Conservation (phyloP, 2,888 invertebrate genomes). For the Catocala sponsa region DNA sequence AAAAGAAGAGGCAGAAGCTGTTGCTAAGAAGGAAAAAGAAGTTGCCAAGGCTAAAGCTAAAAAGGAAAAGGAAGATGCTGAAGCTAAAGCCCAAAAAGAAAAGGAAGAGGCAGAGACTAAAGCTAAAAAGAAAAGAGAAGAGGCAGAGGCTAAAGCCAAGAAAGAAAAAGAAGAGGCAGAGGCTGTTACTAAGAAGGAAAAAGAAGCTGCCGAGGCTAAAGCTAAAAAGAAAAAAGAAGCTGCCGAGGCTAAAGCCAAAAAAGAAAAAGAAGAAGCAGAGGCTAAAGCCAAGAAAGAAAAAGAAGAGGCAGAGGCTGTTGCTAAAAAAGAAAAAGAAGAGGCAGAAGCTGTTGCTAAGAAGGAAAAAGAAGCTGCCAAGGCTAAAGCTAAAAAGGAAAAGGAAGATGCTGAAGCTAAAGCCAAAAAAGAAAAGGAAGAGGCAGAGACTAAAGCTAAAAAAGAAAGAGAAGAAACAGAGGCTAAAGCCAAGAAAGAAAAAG, state of each 20-base stretch:
- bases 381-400: background rate
- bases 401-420: background rate
- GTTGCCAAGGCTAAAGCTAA: background rate
- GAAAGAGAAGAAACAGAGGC: background rate
- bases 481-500: slow-evolving; percentile 6
- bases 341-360: background rate
- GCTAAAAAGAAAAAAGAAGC: background rate
- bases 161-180: slow-evolving; percentile 6
- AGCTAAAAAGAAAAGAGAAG: slow-evolving; percentile 27
- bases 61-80: background rate
- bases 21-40: slow-evolving; percentile 15
- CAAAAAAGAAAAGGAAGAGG: slow-evolving; percentile 1
- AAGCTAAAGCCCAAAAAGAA: slow-evolving; percentile 6
- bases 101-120: slow-evolving; percentile 23
- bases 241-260: background rate
- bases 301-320: background rate
- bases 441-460: background rate
- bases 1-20: background rate
- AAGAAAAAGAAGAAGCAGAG: background rate
- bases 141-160: slow-evolving; percentile 18
- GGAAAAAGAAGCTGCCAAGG: background rate
- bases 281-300: background rate
- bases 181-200: background rate
- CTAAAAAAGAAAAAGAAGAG: background rate
- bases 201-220: background rate